phyloP scores from a whole-genome alignment of 2,888 invertebrate genomes.

The Agapostemon virescens region DNA sequence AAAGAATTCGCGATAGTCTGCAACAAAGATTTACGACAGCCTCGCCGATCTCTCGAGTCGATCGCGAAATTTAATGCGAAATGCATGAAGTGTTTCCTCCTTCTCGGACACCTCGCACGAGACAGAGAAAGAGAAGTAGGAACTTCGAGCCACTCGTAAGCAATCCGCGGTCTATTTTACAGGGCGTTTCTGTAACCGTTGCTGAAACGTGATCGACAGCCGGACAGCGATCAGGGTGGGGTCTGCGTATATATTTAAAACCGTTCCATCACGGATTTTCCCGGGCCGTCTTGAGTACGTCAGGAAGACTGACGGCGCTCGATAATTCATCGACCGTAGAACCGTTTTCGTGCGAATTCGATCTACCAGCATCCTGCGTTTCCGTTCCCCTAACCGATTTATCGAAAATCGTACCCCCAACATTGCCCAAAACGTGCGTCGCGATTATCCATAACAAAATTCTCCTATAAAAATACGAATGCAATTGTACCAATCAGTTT shows the following conservation, averaged over 20 bases:
- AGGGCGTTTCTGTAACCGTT: slow-evolving; percentile 47
- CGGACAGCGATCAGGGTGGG: slow-evolving; percentile 54
- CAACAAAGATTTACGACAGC: background rate
- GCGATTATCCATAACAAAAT: no score
- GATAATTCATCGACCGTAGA: slow-evolving; percentile 49
- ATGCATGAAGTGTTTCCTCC: background rate
- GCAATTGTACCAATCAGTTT: no score
- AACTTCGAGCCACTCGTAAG: slow-evolving; percentile 31
- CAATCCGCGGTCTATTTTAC: slow-evolving; percentile 40
- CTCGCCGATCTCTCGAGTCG: background rate
- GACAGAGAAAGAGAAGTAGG: slow-evolving; percentile 22
- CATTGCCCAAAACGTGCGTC: background rate
- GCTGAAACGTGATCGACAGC: slow-evolving; percentile 69
- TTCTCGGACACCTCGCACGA: background rate
- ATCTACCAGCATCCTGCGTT: background rate
- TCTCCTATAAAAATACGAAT: no score
- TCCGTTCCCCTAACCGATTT: background rate
- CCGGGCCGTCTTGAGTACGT: slow-evolving; percentile 63
- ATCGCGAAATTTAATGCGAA: background rate
- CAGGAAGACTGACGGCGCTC: slow-evolving; percentile 54
- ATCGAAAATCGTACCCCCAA: slow-evolving; percentile 17
- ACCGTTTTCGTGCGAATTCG: slow-evolving; percentile 9
- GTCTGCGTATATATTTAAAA: slow-evolving; percentile 70
- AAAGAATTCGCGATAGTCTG: background rate
- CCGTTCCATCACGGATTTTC: slow-evolving; percentile 70